A percentile compares a stretch with the other conserved stretches of the same genome.
These are phyloP conservation scores for Menidia menidia DNA, from an alignment of 2,797 vertebrate genomes.

Conservation along the genomic window DNA sequence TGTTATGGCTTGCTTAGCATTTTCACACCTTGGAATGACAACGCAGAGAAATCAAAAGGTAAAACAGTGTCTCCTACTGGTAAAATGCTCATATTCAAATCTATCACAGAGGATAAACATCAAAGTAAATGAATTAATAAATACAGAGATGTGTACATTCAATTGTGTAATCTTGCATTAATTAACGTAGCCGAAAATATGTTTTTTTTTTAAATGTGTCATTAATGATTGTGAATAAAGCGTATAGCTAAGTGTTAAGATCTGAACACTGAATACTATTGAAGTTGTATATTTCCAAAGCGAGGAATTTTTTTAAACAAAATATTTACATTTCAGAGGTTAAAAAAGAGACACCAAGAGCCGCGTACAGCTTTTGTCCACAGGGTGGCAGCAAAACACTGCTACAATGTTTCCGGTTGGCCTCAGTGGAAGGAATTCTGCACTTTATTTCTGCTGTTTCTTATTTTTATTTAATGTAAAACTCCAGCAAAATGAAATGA, in stretches of 20 bases:
- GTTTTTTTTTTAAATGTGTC: too few species aligned
- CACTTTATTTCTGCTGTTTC: not conserved
- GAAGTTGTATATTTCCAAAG: too few species aligned
- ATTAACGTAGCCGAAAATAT: too few species aligned
- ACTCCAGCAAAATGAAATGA: too few species aligned
- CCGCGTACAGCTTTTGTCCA: constrained; percentile 49
- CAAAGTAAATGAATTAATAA: not conserved
- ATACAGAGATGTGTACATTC: too few species aligned
- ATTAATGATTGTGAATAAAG: too few species aligned
- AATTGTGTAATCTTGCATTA: too few species aligned
- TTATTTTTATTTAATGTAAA: not conserved
- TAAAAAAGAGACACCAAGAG: too few species aligned
- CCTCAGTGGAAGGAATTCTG: not conserved
- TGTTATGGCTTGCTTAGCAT: constrained; percentile 1
- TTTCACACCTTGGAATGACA: constrained; percentile 23
- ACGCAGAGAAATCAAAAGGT: constrained; percentile 28
- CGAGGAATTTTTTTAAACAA: too few species aligned
- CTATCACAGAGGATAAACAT: not conserved
- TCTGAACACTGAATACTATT: too few species aligned
- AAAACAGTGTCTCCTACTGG: constrained; percentile 66
- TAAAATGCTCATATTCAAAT: not conserved
- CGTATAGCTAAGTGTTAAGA: too few species aligned
- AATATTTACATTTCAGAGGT: too few species aligned
- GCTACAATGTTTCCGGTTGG: not conserved
- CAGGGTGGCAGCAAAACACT: constrained; percentile 67